A percentile compares a stretch with the other conserved stretches of the same genome.
phyloP scores from a whole-genome alignment of 2,113 vertebrate species.

The Microcebus jonahi region DNA sequence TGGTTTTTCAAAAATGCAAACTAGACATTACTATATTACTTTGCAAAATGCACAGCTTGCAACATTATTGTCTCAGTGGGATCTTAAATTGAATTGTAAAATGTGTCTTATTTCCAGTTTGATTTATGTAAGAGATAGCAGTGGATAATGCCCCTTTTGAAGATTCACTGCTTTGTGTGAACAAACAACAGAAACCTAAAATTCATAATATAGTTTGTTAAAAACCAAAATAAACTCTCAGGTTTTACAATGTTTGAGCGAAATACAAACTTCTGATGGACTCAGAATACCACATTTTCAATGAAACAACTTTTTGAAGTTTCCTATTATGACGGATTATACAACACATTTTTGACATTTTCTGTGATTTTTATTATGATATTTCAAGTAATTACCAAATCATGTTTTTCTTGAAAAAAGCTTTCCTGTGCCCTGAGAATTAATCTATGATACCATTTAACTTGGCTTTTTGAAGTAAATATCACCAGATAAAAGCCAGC shows the following conservation, averaged over 20 bases:
- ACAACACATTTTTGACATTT: constrained; percentile 87
- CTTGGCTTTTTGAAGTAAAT: constrained; percentile 96
- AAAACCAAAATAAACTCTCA: constrained; percentile 80
- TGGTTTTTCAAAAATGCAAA: constrained; percentile 94
- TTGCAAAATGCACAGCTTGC: constrained; percentile 92
- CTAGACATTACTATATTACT: constrained; percentile 93
- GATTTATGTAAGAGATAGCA: constrained; percentile 92
- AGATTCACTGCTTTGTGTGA: constrained; percentile 86
- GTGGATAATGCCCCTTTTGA: constrained; percentile 88
- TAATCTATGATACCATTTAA: constrained; percentile 97
- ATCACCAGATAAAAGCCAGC: constrained; percentile 97
- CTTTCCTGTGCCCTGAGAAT: constrained; percentile 89
- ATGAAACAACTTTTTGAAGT: constrained; percentile 84
- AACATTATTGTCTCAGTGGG: constrained; percentile 93
- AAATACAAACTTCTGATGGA: constrained; percentile 76
- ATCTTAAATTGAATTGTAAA: constrained; percentile 93
- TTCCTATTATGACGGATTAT: constrained; percentile 84
- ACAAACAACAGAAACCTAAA: constrained; percentile 83
- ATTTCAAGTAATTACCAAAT: constrained; percentile 91
- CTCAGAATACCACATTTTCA: constrained; percentile 80
- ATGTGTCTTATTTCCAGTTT: constrained; percentile 92
- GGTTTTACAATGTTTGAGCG: constrained; percentile 67
- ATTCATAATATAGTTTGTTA: constrained; percentile 84
- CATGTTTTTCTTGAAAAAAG: constrained; percentile 87
- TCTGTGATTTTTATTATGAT: constrained; percentile 89